phyloP scores from a whole-genome alignment of 2,113 vertebrate species.

The Butorides virescens region DNA sequence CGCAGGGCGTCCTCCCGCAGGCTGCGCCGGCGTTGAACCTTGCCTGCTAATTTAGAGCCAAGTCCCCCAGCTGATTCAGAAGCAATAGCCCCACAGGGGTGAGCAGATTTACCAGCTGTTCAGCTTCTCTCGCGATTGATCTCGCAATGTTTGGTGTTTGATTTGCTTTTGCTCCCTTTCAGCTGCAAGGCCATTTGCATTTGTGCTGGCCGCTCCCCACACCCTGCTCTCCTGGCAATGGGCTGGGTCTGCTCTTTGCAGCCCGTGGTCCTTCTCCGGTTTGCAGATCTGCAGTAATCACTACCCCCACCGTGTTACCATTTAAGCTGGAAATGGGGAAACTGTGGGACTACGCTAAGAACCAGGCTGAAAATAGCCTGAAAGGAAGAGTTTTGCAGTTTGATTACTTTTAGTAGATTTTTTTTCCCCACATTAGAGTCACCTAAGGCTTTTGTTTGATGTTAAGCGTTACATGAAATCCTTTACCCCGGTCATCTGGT shows the following conservation, averaged over 20 bases:
- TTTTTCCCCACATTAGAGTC: neutral
- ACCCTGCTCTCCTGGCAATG: neutral
- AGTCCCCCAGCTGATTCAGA: neutral
- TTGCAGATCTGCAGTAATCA: neutral
- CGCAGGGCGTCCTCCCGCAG: neutral
- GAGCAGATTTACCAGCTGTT: neutral
- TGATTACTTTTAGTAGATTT: neutral
- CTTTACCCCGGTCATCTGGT: neutral
- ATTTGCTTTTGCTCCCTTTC: neutral
- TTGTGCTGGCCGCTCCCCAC: neutral
- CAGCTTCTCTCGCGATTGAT: neutral
- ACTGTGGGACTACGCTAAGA: neutral
- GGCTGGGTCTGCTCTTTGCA: neutral
- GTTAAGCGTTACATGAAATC: neutral
- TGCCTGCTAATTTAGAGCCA: neutral
- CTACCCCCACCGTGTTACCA: neutral
- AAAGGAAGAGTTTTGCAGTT: neutral
- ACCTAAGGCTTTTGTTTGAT: neutral
- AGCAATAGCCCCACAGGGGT: neutral
- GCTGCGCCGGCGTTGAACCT: neutral
- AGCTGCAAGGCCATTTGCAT: neutral
- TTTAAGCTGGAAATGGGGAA: neutral
- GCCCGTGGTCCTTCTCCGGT: accelerated
- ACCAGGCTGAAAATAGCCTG: neutral
- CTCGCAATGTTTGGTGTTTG: neutral